phyloP scores from a whole-genome alignment of 2,113 vertebrate species.

The Pipa parva region DNA sequence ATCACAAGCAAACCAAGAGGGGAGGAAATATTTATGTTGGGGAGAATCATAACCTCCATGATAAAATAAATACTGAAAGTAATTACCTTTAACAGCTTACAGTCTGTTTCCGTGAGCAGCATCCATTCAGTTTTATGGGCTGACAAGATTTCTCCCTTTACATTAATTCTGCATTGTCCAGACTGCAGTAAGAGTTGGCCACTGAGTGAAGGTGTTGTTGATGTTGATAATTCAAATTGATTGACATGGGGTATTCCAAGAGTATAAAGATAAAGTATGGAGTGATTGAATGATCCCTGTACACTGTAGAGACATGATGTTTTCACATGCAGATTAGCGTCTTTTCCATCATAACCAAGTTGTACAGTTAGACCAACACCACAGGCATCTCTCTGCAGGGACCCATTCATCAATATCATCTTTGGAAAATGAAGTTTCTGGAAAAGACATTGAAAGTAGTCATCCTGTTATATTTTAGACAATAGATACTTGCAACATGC shows the following conservation, averaged over 20 bases:
- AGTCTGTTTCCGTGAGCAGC: conserved; percentile 59
- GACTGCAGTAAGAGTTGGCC: conserved; percentile 57
- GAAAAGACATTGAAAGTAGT: conserved; percentile 30
- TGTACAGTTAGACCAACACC: conserved; percentile 47
- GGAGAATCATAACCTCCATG: no score
- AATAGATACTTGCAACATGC: no score
- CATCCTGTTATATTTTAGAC: background rate
- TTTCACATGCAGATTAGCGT: conserved; percentile 55
- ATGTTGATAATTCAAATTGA: conserved; percentile 48
- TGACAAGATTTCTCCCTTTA: conserved; percentile 44
- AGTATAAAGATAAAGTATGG: conserved; percentile 51
- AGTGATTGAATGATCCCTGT: conserved; percentile 61
- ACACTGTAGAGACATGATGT: conserved; percentile 54
- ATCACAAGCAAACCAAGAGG: no score
- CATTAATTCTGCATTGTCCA: conserved; percentile 62
- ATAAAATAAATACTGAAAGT: background rate
- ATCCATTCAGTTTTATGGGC: conserved; percentile 54
- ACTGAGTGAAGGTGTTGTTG: conserved; percentile 41
- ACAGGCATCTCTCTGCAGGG: conserved; percentile 52
- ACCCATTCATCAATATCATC: conserved; percentile 52
- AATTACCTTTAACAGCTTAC: conserved; percentile 59
- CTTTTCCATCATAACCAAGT: conserved; percentile 56
- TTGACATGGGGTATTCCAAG: conserved; percentile 60
- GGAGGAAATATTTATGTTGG: no score
- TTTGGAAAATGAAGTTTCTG: conserved; percentile 59